Evolutionary conservation across 2,888 invertebrate genomes (phyloP), one percentile per base, ranked within the genome.

Genomic region (Desoria tigrina): DNA sequence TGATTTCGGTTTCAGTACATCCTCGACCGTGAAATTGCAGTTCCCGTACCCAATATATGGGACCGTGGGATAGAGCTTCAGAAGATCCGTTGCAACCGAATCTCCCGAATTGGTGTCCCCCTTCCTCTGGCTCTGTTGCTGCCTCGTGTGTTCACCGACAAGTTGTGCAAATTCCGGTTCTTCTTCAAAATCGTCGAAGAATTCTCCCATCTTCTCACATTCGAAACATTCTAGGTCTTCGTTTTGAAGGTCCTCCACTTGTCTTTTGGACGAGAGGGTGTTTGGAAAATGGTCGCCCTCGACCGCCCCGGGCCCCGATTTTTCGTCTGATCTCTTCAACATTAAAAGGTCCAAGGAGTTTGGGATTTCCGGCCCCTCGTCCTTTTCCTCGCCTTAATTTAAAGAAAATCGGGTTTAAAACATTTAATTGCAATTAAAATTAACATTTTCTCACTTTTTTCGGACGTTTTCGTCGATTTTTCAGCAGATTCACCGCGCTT

Each of bases 191-290:
- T 69, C 66, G 7, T 42, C 21, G 27, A 66, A 61, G 37, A 70
- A 70, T 21, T 66, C 58, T 24, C 66, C 65, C 18, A 67, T 62
- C n/a, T 23, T 55, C 23, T 66, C 65, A 37, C 69, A 70, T 21
- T 59, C 62, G 11, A 32, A 32, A 23, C 69, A 70, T 49, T 62
- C 61, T 16, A 50, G 26, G n/a, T 50, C 32, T 11, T 26, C 56
- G 1, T 53, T n/a, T 14, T 49, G 16, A 42, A 50, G 21, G 16
- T 58, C 16, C 14, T 58, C 16, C 14, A 57, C 27, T 42, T 45
- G 9, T 3, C 62, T 55, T 9, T 53, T 55, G 54, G 49, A 56
- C 3, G 61, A 16, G 2, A 65, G 16, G 11, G 61, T 21, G 14
- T 60, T 59, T 27, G 49, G 61, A n/a, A 65, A 70, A 24, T 53